Base-by-base conservation (phyloP, 2,888 invertebrate species). In the Ochropleura plecta region DNA sequence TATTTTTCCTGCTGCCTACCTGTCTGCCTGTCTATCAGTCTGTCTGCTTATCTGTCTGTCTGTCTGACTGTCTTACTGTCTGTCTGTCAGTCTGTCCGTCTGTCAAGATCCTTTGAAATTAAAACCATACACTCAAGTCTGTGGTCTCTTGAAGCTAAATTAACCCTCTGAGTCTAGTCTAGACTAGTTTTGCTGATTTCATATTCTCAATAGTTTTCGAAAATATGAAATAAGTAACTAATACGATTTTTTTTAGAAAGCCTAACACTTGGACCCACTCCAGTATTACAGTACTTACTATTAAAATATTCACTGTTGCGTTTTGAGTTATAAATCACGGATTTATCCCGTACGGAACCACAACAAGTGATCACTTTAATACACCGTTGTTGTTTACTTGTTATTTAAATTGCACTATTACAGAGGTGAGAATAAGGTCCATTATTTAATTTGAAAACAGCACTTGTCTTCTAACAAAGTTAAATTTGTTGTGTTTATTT, bases 291-390 rank as follows among this genome's bases (percentile, higher is more conserved):
- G 74, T 74, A 76, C 73, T 74, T 75, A 81, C 73, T 86, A 88
- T 78, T 83, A 85, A 87, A 83, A 87, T 87, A 88, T 87, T 81
- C 84, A 87, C 74, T 82, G 76, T 81, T 75, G 63, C 69, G 66
- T 85, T 82, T 84, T 79, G 66, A 64, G 81, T 78, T 76, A 82
- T 84, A 84, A 85, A 88, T 81, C 75, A 78, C 62, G 64, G 75
- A 66, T 81, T 83, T 75, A 84, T 82, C 70, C 68, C 62, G 48
- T 79, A 77, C 53, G 44, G 67, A 72, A 53, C 81, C 75, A 77
- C 80, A 81, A 80, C 82, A 81, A 84, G 86, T 79, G 81, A 78
- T 76, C 79, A 76, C 63, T 76, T 75, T 72, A 69, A 76, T 79
- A 68, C 70, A 49, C 57, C 30, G n/a, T 10, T 55, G 60, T 64